A percentile compares a stretch with the other conserved stretches of the same genome.
phyloP scores from a whole-genome alignment of 1,140 invertebrate species.

The Drosophila kurseongensis region DNA sequence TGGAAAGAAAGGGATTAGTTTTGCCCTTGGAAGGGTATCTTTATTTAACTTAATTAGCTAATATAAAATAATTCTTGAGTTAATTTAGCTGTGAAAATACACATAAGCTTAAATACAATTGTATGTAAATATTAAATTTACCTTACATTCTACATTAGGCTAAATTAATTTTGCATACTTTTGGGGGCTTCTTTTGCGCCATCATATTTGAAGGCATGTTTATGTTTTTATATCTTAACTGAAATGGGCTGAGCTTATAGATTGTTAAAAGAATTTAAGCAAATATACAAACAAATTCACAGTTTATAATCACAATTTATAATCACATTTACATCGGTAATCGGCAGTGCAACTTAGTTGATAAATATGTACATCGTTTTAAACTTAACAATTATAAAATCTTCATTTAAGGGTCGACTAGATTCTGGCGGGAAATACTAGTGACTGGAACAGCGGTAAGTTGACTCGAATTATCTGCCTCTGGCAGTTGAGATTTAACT shows the following conservation, averaged over 20 bases:
- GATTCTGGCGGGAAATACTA: slow-evolving; percentile 62
- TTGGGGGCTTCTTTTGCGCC: background rate
- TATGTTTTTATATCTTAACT: too few relatives aligned
- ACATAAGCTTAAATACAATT: too few relatives aligned
- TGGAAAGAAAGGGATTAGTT: background rate
- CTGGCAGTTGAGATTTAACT: background rate
- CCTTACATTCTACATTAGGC: too few relatives aligned
- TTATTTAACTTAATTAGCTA: background rate
- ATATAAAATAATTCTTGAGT: background rate
- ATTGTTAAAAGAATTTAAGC: too few relatives aligned
- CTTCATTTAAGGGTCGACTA: slow-evolving; percentile 42
- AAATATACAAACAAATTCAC: too few relatives aligned
- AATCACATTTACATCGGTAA: background rate
- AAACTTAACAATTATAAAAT: background rate
- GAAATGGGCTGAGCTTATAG: too few relatives aligned
- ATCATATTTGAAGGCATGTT: background rate
- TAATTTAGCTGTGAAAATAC: too few relatives aligned
- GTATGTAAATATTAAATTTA: too few relatives aligned
- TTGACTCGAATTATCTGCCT: background rate
- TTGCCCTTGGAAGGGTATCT: background rate
- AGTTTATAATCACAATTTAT: background rate
- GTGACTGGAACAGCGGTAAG: slow-evolving; percentile 3
- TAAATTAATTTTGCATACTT: background rate
- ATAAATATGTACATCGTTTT: background rate
- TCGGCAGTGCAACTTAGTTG: background rate